phyloP scores from a whole-genome alignment of 2,797 vertebrate species.

The Gadopsis marmoratus region DNA sequence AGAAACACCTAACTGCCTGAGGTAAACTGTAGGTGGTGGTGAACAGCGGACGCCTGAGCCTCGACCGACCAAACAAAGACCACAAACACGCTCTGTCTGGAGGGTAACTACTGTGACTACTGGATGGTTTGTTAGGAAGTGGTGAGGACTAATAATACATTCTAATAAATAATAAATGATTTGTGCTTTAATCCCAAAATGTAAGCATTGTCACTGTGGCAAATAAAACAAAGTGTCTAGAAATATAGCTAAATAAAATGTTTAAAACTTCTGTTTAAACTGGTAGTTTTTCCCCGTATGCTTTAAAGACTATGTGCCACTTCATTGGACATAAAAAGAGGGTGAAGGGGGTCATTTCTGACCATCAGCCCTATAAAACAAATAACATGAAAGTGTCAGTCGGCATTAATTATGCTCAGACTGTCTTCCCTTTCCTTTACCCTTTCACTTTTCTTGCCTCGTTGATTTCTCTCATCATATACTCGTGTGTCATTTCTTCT shows the following conservation, averaged over 20 bases:
- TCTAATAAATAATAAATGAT: not conserved
- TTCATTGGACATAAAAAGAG: not conserved
- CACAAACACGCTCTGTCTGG: slow-evolving; percentile 19
- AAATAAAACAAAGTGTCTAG: not conserved
- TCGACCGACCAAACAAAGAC: slow-evolving; percentile 49
- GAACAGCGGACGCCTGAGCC: slow-evolving; percentile 40
- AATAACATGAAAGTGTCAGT: not conserved
- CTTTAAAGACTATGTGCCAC: not conserved
- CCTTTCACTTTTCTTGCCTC: slow-evolving; percentile 5
- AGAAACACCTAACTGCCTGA: not conserved
- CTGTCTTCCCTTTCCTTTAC: not conserved
- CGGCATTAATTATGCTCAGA: not conserved
- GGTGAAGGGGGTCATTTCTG: not conserved
- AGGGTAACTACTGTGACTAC: not conserved
- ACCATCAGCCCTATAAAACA: too few relatives aligned
- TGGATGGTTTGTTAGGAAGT: not conserved
- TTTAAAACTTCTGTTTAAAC: not conserved
- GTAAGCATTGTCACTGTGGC: not conserved
- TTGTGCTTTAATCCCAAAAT: not conserved
- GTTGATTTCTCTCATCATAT: not conserved
- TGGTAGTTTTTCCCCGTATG: not conserved
- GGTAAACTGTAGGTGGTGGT: slow-evolving; percentile 5
- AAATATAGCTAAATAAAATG: not conserved
- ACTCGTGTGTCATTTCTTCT: not conserved
- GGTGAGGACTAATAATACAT: not conserved